Conservation (phyloP, 2,797 vertebrate genomes). For the Gallinago solitaria region DNA sequence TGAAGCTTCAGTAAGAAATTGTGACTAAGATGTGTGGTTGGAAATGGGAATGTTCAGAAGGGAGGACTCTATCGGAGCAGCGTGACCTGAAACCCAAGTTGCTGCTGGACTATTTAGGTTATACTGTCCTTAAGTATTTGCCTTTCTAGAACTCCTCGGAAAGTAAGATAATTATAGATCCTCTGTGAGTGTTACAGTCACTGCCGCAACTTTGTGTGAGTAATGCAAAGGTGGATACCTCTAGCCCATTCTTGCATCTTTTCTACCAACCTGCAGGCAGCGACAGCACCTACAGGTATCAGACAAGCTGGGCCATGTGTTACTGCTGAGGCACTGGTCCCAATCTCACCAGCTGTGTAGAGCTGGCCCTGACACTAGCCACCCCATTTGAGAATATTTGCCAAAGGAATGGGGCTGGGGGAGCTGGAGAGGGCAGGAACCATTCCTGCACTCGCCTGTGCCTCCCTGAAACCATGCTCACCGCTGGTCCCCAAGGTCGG, state of each 20-base stretch:
- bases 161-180: neutral
- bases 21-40: neutral
- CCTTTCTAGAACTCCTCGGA: neutral
- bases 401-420: neutral
- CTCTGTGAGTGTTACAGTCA: neutral
- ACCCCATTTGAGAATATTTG: neutral
- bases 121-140: neutral
- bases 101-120: neutral
- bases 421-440: neutral
- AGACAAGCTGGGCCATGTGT: neutral
- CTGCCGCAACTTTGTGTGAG: neutral
- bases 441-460: no score
- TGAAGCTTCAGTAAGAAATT: neutral
- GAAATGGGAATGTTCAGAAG: neutral
- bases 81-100: neutral
- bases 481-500: rapidly evolving
- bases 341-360: neutral
- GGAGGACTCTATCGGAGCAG: neutral
- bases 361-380: neutral
- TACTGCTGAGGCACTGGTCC: neutral
- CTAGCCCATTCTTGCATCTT: neutral
- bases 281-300: neutral
- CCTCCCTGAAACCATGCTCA: neutral
- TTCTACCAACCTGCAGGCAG: neutral
- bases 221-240: neutral